A percentile compares a stretch with the other conserved stretches of the same genome.
Conservation (phyloP, 1,140 invertebrate genomes). For the Drosophila novamexicana region DNA sequence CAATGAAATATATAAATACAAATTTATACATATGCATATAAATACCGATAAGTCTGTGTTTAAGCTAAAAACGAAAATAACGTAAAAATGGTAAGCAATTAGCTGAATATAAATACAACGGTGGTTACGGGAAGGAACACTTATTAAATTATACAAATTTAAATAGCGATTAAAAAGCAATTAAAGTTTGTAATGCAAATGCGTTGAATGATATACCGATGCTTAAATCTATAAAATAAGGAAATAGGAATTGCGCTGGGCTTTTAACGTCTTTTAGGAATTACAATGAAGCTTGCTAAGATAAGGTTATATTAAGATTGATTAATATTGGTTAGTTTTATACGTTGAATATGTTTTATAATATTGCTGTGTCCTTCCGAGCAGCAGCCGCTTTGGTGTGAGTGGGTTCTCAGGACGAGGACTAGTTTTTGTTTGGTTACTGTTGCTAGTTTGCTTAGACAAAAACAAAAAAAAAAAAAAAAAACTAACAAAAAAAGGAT, state of each 20-base stretch:
- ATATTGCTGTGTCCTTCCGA: slow-evolving; percentile 69
- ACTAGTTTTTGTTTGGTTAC: slow-evolving; percentile 73
- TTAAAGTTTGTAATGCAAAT: slow-evolving; percentile 39
- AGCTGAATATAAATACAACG: slow-evolving; percentile 49
- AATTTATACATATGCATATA: slow-evolving; percentile 39
- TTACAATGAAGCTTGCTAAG: slow-evolving; percentile 66
- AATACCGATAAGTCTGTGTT: slow-evolving; percentile 48
- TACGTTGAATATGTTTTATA: slow-evolving; percentile 73
- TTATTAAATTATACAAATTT: slow-evolving; percentile 30
- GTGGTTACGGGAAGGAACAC: slow-evolving; percentile 40
- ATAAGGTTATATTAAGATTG: slow-evolving; percentile 75
- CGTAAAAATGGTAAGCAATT: slow-evolving; percentile 43
- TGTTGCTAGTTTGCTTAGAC: slow-evolving; percentile 79
- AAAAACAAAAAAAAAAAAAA: slow-evolving; percentile 32
- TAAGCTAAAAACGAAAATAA: slow-evolving; percentile 37
- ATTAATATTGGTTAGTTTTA: slow-evolving; percentile 72
- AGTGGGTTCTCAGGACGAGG: slow-evolving; percentile 52
- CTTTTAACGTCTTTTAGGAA: slow-evolving; percentile 41
- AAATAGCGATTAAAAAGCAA: slow-evolving; percentile 39
- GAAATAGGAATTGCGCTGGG: slow-evolving; percentile 48
- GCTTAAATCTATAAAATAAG: slow-evolving; percentile 58
- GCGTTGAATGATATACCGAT: slow-evolving; percentile 43
- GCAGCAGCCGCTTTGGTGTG: slow-evolving; percentile 71
- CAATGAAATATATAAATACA: slow-evolving; percentile 52
- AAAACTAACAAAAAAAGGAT: slow-evolving; percentile 47